Evolutionary conservation across 2,797 vertebrate species (phyloP).

Genomic region (Characodon lateralis): DNA sequence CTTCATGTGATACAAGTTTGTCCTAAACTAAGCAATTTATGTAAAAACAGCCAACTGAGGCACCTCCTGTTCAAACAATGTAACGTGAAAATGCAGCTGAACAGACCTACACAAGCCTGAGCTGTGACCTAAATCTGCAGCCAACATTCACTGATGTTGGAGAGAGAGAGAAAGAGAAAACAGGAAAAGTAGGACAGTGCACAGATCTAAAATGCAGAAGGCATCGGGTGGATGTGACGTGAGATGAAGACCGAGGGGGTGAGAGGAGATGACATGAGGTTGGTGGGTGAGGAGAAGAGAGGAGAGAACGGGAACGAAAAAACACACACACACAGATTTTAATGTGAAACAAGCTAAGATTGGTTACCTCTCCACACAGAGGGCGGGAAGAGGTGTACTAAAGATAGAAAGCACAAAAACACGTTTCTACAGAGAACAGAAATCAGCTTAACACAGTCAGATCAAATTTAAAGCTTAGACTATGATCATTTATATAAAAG

Average conservation of each 20-base stretch:
- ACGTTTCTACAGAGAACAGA: not conserved
- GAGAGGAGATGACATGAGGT: conserved; percentile 34
- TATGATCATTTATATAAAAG: too few species aligned
- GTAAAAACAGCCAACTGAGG: not conserved
- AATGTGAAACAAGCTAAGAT: not conserved
- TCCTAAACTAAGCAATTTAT: not conserved
- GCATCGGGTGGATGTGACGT: conserved; percentile 24
- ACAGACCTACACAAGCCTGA: conserved; percentile 5
- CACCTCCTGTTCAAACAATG: not conserved
- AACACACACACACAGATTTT: conserved; percentile 6
- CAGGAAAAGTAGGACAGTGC: conserved; percentile 48
- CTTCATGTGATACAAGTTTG: conserved; percentile 2
- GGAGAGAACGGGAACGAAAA: not conserved
- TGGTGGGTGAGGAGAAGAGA: conserved; percentile 36
- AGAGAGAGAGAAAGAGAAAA: conserved; percentile 15
- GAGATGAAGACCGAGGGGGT: conserved; percentile 38
- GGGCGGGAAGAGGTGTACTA: not conserved
- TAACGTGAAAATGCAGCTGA: conserved; percentile 13
- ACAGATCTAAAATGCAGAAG: conserved; percentile 27
- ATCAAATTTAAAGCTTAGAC: too few species aligned
- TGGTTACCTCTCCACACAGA: not conserved
- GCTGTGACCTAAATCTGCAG: conserved; percentile 34
- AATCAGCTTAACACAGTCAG: not conserved
- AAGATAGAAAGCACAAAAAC: not conserved
- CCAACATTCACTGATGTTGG: conserved; percentile 24